Evolutionary conservation across 2,113 vertebrate genomes (phyloP).

Genomic region (Rafetus swinhoei): DNA sequence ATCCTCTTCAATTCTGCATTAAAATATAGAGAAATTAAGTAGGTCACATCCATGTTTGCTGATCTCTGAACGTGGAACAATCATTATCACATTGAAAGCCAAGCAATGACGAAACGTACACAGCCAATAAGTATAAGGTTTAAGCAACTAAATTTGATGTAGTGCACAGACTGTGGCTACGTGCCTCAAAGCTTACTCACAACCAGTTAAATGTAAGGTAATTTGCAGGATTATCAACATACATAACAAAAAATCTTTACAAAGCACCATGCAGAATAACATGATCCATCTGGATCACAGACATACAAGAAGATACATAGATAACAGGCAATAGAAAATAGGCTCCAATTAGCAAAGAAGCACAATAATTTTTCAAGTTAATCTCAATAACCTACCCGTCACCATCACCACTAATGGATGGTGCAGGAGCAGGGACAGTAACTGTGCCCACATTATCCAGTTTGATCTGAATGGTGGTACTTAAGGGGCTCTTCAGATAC

Average conservation of each 20-base stretch:
- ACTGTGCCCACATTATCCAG: constrained; percentile 99
- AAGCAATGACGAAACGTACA: constrained; percentile 88
- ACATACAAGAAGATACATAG: constrained; percentile 87
- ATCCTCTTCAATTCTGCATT: constrained; percentile 93
- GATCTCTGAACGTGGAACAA: constrained; percentile 75
- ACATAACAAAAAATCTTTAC: constrained; percentile 83
- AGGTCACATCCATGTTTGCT: constrained; percentile 72
- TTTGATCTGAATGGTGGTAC: constrained; percentile 99
- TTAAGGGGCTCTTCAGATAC: constrained; percentile 99
- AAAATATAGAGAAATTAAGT: constrained; percentile 75
- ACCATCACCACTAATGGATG: constrained; percentile 99
- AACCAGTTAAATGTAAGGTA: constrained; percentile 83
- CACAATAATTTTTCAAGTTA: constrained; percentile 90
- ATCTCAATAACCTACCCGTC: constrained; percentile 99
- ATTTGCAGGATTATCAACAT: constrained; percentile 84
- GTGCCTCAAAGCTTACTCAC: constrained; percentile 87
- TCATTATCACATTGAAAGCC: constrained; percentile 86
- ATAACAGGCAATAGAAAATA: constrained; percentile 91
- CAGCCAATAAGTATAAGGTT: constrained; percentile 86
- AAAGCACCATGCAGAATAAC: constrained; percentile 88
- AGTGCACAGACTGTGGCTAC: constrained; percentile 87
- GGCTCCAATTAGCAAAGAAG: constrained; percentile 93
- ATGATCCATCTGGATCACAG: constrained; percentile 83
- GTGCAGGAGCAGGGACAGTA: constrained; percentile 99
- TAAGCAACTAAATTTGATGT: constrained; percentile 88